Base-by-base conservation (phyloP, 1,140 invertebrate genomes). In the Chironomus striatipennis region DNA sequence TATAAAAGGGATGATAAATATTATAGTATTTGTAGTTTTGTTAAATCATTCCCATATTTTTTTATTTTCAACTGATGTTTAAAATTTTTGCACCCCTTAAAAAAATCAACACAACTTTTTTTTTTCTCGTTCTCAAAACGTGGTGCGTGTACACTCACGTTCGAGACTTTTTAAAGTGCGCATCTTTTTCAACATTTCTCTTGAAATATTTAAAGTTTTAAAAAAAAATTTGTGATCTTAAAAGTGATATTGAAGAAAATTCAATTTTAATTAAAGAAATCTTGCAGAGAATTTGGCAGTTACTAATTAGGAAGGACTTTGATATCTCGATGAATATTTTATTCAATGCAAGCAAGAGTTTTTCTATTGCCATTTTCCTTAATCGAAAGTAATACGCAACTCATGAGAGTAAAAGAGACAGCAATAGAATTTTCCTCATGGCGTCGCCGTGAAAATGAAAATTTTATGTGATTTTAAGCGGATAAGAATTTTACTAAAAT, bases 11-110 rank as follows among this genome's bases (percentile, higher is more conserved):
- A 70, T n/a, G 65, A 70, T 18, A 57, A n/a, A n/a, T 12, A 57
- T 57, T 57, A 57, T 57, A n/a, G n/a, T 57, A 57, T 70, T 70
- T 70, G 47, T 57, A 57, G 47, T 57, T 57, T 57, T 57, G 17
- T 70, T 70, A 70, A 20, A 17, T 9, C 9, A 20, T 70, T 70
- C 17, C 65, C 9, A 20, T 18, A 18, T 20, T 17, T 57, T 57
- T 57, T n/a, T 57, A n/a, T 12, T 47, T 47, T 47, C 47, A 57
- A n/a, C n/a, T 57, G 47, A 57, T 57, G 47, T 57, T 57, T 57
- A n/a, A n/a, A 57, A 57, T 57, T 57, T 70, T 70, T 70, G 65
- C 65, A 70, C 65, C 65, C 65, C 65, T 70, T 70, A 17, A 70
- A 70, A n/a, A 57, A 70, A 70, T 21, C n/a, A 57, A 57, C 47